Base-by-base conservation (phyloP, 2,888 invertebrate genomes). In the Cartodere bifasciata region DNA sequence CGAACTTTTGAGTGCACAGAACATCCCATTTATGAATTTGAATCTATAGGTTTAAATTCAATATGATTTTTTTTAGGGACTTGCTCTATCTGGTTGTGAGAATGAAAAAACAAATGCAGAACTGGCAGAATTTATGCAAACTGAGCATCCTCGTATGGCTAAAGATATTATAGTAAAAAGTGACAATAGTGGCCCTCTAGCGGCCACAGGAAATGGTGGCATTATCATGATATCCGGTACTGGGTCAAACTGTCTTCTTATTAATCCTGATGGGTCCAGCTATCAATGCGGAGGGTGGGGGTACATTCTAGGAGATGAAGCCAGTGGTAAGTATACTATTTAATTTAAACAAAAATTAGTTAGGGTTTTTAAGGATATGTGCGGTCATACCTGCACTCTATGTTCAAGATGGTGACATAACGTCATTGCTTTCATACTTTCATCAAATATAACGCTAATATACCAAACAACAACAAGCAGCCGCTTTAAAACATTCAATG, bases 221-320 rank as follows among this genome's bases (percentile, higher is more conserved):
- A 68, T 88, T 49, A 86, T 90, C 16, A 62, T 91, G 14, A 92
- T 94, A 47, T 80, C 92, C 38, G 85, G 85, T 7, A 92, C 91
- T 1, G 91, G 91, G 2, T 85, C 86, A 12, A 87, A 88, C 56
- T 78, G 79, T 28, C 64, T 87, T 15, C 64, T 90, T 10, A 67
- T 85, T 23, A 91, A 91, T 56, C 77, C 84, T 0, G 83, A 92
- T 51, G 87, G 86, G 0, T 65, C 70, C 12, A 74, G 73, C n/a
- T 65, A 68, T 31, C 74, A 81, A 2, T 94, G 92, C 51, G 97
- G 97, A 0, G 98, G 98, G 0, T 97, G 95, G 94, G 97, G 97
- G 1, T 76, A 91, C 58, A 64, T 88, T 40, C 62, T 97, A 2
- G 94, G 94, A 0, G 97, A 98, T 54, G 94, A 95, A 65, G 95